Conservation (phyloP, 2,888 invertebrate genomes). For the Zygogramma bicolorata region DNA sequence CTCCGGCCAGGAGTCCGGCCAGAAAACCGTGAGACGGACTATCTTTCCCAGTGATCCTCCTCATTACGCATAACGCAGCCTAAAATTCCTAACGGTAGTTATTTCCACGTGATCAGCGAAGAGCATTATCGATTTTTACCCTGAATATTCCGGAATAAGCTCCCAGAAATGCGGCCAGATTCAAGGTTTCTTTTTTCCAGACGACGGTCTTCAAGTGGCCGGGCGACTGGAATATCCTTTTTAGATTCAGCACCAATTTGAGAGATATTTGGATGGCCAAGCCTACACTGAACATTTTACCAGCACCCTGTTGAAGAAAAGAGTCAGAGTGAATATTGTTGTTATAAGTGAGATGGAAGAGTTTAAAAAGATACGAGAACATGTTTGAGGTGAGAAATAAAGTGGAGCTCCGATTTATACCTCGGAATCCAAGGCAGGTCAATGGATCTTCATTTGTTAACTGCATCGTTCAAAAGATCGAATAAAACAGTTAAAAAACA, state of each 20-base stretch:
- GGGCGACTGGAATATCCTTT: constrained; percentile 69
- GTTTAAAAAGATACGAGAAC: too few relatives aligned
- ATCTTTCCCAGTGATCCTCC: constrained; percentile 74
- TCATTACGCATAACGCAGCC: constrained; percentile 76
- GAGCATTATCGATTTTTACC: constrained; percentile 66
- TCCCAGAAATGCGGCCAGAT: constrained; percentile 77
- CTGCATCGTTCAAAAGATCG: too few relatives aligned
- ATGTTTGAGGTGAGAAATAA: too few relatives aligned
- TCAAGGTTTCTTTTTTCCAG: constrained; percentile 70
- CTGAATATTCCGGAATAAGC: constrained; percentile 77
- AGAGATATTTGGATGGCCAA: constrained; percentile 73
- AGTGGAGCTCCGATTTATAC: too few relatives aligned
- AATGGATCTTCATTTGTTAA: too few relatives aligned
- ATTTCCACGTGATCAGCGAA: not conserved
- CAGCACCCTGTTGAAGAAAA: constrained; percentile 71
- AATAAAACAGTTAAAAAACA: too few relatives aligned
- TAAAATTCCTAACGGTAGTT: constrained; percentile 32
- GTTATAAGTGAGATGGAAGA: too few relatives aligned
- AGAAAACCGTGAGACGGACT: constrained; percentile 75
- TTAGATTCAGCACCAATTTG: constrained; percentile 72
- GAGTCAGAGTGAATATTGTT: too few relatives aligned
- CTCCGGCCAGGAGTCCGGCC: constrained; percentile 79
- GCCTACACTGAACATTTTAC: constrained; percentile 74
- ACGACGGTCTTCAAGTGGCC: constrained; percentile 68
- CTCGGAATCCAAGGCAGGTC: too few relatives aligned